phyloP scores from a whole-genome alignment of 2,113 vertebrate species.

The Amblyopsis rosae region DNA sequence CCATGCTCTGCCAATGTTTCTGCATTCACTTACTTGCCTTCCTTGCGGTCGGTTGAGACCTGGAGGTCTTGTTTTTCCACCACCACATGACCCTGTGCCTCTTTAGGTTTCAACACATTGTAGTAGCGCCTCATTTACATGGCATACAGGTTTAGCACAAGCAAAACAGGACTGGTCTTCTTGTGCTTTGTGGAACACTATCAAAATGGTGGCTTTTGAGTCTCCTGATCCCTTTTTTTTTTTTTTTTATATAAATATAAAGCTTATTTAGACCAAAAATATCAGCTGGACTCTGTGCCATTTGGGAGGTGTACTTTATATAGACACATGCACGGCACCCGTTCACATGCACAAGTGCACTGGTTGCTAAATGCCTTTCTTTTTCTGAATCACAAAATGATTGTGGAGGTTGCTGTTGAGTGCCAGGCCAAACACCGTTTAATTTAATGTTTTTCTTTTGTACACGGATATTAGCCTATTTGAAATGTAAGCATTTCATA shows the following conservation, averaged over 20 bases:
- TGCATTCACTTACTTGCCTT: slow-evolving; percentile 55
- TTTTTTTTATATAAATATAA: slow-evolving; percentile 11
- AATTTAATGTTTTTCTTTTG: slow-evolving; percentile 51
- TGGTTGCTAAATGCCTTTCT: slow-evolving; percentile 33
- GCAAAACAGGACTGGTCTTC: slow-evolving; percentile 49
- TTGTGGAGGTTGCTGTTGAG: slow-evolving; percentile 34
- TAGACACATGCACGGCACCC: slow-evolving; percentile 33
- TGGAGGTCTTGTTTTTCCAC: slow-evolving; percentile 25
- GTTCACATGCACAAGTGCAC: slow-evolving; percentile 44
- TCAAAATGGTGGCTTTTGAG: slow-evolving; percentile 22
- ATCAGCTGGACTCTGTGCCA: slow-evolving; percentile 40
- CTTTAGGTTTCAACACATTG: not conserved
- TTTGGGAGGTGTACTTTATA: slow-evolving; percentile 29
- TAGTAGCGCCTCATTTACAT: slow-evolving; percentile 41
- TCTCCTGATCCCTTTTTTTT: slow-evolving; percentile 23
- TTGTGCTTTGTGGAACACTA: slow-evolving; percentile 35
- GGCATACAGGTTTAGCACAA: slow-evolving; percentile 24
- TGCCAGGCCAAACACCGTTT: slow-evolving; percentile 33
- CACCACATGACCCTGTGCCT: slow-evolving; percentile 3
- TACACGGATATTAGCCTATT: slow-evolving; percentile 47
- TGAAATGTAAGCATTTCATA: slow-evolving; percentile 30
- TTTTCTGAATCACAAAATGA: slow-evolving; percentile 7
- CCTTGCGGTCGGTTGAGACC: slow-evolving; percentile 44
- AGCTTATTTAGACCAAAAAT: slow-evolving; percentile 46
- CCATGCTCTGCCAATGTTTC: slow-evolving; percentile 51